Percentiles rank a stretch among this genome's conserved stretches.
Conservation (phyloP, 64 coral and sea anemone genomes). For the Catalaphyllia jardinei region DNA sequence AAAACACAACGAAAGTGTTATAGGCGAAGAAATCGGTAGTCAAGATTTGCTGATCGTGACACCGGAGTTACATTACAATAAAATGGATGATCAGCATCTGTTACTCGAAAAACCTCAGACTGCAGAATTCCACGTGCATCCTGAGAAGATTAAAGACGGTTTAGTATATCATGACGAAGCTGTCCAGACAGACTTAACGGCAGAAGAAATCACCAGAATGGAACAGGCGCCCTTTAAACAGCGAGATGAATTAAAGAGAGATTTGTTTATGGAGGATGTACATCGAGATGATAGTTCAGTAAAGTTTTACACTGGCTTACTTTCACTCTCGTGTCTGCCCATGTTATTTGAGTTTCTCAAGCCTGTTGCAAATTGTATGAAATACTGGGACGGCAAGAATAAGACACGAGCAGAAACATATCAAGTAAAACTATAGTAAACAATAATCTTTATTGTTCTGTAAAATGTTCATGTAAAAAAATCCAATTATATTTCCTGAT, state of each 20-base stretch:
- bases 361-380: no score
- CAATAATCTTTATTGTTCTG: neutral
- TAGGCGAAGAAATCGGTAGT: neutral
- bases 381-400: no score
- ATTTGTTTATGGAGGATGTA: no score
- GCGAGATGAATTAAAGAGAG: no score
- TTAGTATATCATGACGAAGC: constrained; percentile 28
- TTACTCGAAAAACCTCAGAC: neutral
- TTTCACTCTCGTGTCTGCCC: no score
- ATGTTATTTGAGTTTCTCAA: no score
- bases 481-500: neutral
- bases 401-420: no score
- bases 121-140: neutral
- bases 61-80: neutral
- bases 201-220: no score
- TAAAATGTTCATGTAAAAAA: neutral
- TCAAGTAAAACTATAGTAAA: no score
- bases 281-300: no score
- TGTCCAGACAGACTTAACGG: constrained; percentile 20
- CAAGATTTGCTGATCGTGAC: constrained; percentile 9
- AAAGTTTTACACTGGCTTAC: no score
- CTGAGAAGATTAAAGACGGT: neutral
- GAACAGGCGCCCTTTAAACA: no score
- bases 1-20: constrained; percentile 12
- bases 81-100: neutral